These are phyloP conservation scores for Rhincodon typus DNA, from an alignment of 2,797 vertebrate genomes.

Conservation along the genomic window DNA sequence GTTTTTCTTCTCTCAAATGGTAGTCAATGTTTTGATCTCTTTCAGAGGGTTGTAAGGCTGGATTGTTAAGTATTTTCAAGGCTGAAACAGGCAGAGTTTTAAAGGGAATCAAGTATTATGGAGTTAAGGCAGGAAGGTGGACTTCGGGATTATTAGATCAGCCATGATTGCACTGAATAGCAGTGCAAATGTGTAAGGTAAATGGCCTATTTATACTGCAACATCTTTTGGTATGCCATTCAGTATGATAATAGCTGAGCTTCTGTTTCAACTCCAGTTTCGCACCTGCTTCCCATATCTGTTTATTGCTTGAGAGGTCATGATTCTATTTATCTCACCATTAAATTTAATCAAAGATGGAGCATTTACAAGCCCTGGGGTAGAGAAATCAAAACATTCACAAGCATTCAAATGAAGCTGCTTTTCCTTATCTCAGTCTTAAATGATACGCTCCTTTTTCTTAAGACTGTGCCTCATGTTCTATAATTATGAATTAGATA, in stretches of 20 bases:
- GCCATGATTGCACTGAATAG: too few species aligned
- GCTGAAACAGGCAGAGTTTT: too few species aligned
- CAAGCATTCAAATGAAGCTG: background rate
- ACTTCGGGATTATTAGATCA: too few species aligned
- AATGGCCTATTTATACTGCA: too few species aligned
- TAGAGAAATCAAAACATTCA: background rate
- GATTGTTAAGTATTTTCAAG: too few species aligned
- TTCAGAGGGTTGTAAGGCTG: too few species aligned
- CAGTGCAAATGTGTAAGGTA: too few species aligned
- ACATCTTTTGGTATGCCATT: background rate
- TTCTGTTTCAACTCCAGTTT: background rate
- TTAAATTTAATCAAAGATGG: background rate
- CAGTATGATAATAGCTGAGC: background rate
- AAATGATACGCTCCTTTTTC: background rate
- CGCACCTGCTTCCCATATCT: background rate
- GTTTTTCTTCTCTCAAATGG: too few species aligned
- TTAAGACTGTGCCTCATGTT: background rate
- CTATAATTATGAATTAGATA: background rate
- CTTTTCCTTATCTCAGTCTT: too few species aligned
- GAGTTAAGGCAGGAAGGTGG: too few species aligned
- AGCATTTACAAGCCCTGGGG: background rate
- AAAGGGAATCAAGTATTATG: too few species aligned
- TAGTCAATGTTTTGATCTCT: too few species aligned
- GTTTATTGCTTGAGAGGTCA: background rate
- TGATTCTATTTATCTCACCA: background rate